Evolutionary conservation across 2,113 vertebrate genomes (phyloP).

Genomic region (Gymnocephalus cernua): DNA sequence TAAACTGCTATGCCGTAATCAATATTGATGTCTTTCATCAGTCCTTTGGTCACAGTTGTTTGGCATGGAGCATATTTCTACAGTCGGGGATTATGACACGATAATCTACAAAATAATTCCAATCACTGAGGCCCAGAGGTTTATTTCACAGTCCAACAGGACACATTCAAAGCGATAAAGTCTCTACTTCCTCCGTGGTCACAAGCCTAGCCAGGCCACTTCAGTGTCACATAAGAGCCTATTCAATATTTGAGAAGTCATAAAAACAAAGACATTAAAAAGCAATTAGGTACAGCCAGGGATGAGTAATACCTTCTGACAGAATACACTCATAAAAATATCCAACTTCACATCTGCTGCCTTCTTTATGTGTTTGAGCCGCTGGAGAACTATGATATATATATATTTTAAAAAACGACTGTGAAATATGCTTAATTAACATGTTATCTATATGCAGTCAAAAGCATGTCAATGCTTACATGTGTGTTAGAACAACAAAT

Average conservation of each 20-base stretch:
- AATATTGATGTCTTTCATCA: constrained; percentile 38
- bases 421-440: not conserved
- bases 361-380: not conserved
- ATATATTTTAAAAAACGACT: too few species aligned
- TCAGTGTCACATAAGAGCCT: constrained; percentile 18
- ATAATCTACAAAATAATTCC: not conserved
- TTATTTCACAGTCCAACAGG: constrained; percentile 9
- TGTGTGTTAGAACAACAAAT: not conserved
- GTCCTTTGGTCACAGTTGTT: constrained; percentile 24
- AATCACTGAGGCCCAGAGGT: not conserved
- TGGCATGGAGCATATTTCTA: not conserved
- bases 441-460: not conserved
- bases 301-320: constrained; percentile 20
- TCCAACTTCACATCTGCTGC: not conserved
- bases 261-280: constrained; percentile 67
- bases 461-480: not conserved
- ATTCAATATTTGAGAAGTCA: constrained; percentile 55
- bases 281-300: constrained; percentile 45
- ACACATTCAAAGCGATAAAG: not conserved
- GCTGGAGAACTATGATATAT: not conserved
- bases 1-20: constrained; percentile 25
- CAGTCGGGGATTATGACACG: not conserved
- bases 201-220: not conserved
- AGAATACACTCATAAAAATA: constrained; percentile 17
- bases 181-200: not conserved